Percentiles rank a stretch among this genome's conserved stretches.
phyloP scores from a whole-genome alignment of 2,888 invertebrate species.

The Hyles lineata region DNA sequence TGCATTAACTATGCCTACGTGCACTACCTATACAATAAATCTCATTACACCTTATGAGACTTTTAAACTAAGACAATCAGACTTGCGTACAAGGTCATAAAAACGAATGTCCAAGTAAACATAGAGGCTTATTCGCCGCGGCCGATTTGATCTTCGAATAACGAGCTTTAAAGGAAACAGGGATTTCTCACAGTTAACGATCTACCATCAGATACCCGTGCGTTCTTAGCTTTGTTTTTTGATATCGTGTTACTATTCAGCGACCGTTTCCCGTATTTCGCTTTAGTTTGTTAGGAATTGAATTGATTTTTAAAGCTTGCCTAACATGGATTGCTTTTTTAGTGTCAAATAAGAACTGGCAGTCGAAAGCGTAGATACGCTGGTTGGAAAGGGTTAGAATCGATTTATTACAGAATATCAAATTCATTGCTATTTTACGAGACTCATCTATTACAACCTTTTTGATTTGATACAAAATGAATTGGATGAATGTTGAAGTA shows the following conservation, averaged over 20 bases:
- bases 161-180: slow-evolving; percentile 23
- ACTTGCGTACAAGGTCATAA: not conserved
- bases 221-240: slow-evolving; percentile 8
- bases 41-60: slow-evolving; percentile 14
- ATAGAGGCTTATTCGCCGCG: slow-evolving; percentile 9
- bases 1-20: not conserved
- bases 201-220: slow-evolving; percentile 16
- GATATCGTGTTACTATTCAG: slow-evolving; percentile 17
- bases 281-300: not conserved
- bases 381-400: too few species aligned
- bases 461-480: too few species aligned
- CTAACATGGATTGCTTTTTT: not conserved
- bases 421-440: too few species aligned
- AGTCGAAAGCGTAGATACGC: not conserved
- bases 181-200: slow-evolving; percentile 24
- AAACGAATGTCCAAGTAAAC: slow-evolving; percentile 21
- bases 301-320: not conserved
- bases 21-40: not conserved
- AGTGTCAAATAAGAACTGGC: not conserved
- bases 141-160: slow-evolving; percentile 17
- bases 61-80: slow-evolving; percentile 8
- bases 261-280: not conserved
- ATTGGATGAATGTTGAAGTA: too few species aligned
- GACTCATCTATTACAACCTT: too few species aligned
- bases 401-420: too few species aligned